Conservation (phyloP, 2,888 invertebrate species). For the Hoplodrina ambigua region DNA sequence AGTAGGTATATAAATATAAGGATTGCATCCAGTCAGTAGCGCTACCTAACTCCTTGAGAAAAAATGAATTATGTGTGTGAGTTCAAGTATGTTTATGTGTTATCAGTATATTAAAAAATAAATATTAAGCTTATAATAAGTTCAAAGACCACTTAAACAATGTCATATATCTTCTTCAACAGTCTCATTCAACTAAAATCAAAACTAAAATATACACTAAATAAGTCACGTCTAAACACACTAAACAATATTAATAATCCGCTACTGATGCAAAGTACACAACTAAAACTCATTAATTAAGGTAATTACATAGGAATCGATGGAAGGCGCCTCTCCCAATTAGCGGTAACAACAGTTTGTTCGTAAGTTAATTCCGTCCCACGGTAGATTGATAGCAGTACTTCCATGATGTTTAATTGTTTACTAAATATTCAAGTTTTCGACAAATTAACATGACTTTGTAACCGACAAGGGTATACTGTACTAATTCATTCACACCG, state of each 20-base stretch:
- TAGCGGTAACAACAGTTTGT: constrained; percentile 32
- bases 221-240: constrained; percentile 8
- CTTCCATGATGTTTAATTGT: neutral
- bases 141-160: too few species aligned
- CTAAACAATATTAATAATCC: constrained; percentile 12
- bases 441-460: neutral
- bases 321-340: constrained; percentile 14
- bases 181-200: neutral
- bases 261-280: constrained; percentile 8
- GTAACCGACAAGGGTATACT: neutral
- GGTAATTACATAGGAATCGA: constrained; percentile 38
- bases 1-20: too few species aligned
- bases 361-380: constrained; percentile 23
- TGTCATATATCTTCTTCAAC: neutral
- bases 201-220: constrained; percentile 8
- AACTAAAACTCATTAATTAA: constrained; percentile 37
- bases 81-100: too few species aligned
- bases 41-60: too few species aligned
- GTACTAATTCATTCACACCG: too few species aligned
- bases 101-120: too few species aligned
- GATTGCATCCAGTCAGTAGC: too few species aligned
- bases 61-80: too few species aligned
- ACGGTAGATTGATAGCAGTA: constrained; percentile 24
- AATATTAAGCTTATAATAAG: too few species aligned
- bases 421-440: neutral